Base-by-base conservation (phyloP, 2,888 invertebrate genomes). In the Diabrotica balteata region DNA sequence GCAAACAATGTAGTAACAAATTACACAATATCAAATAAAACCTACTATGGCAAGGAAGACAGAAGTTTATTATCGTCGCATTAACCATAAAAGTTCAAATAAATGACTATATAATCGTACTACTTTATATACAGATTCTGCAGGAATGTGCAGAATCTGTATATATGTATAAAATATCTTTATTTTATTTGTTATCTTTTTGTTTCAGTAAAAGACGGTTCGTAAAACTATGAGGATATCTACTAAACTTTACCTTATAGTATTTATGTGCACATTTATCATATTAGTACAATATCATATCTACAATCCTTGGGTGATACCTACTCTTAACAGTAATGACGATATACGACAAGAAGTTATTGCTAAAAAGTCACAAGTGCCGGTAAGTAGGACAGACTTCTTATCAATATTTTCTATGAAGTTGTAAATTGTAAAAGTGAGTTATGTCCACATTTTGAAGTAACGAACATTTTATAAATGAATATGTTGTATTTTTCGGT, bases 281-380 rank as follows among this genome's bases (percentile, higher is more conserved):
- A 86, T 90, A 76, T 85, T 90, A 78, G 88, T 89, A 80, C 90
- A 90, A 81, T 90, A 90, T 80, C 89, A 89, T 78, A 83, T 89
- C 79, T 88, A 89, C 71, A 86, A 85, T 69, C 86, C 83, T 70
- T 84, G 85, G 79, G 79, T 86, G 66, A 80, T 85, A 70, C 76
- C 83, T 59, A 74, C 77, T 69, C 72, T 76, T 67, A 75, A 75
- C 59, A 69, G 70, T 68, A 75, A 73, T 68, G 74, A 71, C 50
- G 71, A 70, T 54, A 60, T 67, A 65, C 67, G 68, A 58, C 66
- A 67, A 63, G 58, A 64, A 53, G 55, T 71, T 53, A 75, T 73
- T 71, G 72, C 73, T 72, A 76, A 73, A 72, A 11, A 68, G 67
- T 74, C 72, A 67, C 74, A 72, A 67, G 67, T 71, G 59, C 70